Base-by-base conservation (phyloP, 2,797 vertebrate genomes). In the Oreortyx pictus region DNA sequence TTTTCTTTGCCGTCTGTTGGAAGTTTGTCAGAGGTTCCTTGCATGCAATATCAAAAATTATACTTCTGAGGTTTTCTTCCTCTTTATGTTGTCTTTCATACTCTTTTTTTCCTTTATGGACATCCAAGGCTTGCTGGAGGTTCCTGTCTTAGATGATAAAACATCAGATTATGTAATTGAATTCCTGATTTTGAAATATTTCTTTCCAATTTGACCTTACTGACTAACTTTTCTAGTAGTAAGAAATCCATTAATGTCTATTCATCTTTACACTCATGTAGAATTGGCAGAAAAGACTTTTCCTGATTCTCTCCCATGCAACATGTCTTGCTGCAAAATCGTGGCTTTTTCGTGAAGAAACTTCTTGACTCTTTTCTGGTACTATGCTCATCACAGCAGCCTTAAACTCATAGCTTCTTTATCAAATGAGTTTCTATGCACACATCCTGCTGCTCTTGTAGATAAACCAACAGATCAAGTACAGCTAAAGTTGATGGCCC, bases 301-400 rank as follows among this genome's bases (percentile, higher is more conserved):
- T 52, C 44, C 56, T 35, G 10, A 7, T 35, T 85, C 14, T 87
- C 20, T 83, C 83, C 16, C 33, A 46, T 4, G 6, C 7, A 74
- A 2, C 11, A 4, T 0, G 24, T 43, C 23, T 43, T 52, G 18
- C 22, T 64, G 9, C 44, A 67, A 76, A 74, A 5, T 6, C 19
- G 8, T 6, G 37, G 5, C 14, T 50, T 11, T 77, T 20, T 6
- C 20, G 8, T 57, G 56, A 19, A 33, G 12, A n/a, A 57, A 33
- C 11, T 20, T 22, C 56, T 22, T 14, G 56, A 12, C 56, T 57
- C 20, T 46, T 11, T 77, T 20, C 7, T 23, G 49, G 20, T 46
- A 13, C 31, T 73, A 31, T 11, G 13, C 57, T 66, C 46, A 56
- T 13, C 1, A 0, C 1, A 1, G 7, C 49, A 76, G 12, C 22